These are phyloP conservation scores for Xestia rhomboidea DNA, from an alignment of 2,888 invertebrate species.

Conservation along the genomic window DNA sequence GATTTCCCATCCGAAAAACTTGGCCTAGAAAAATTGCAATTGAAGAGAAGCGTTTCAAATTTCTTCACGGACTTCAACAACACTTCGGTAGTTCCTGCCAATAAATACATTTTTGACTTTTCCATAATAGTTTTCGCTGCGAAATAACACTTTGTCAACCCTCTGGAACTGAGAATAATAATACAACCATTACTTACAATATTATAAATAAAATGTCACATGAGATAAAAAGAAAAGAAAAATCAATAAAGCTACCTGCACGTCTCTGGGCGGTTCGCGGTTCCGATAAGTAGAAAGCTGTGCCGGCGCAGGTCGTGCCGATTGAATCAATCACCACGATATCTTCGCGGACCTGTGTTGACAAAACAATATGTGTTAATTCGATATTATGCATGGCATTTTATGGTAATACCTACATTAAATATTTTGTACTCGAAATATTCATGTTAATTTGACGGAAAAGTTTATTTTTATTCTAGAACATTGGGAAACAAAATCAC, in stretches of 20 bases:
- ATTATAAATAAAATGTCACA: slow-evolving; percentile 13
- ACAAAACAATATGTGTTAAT: slow-evolving; percentile 49
- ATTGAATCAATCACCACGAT: slow-evolving; percentile 58
- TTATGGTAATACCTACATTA: not conserved
- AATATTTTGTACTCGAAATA: not conserved
- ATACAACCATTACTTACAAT: not conserved
- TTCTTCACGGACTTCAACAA: not conserved
- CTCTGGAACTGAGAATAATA: not conserved
- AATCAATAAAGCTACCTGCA: slow-evolving; percentile 56
- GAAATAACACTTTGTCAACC: not conserved
- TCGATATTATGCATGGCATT: slow-evolving; percentile 8
- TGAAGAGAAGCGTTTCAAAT: not conserved
- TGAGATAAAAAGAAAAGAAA: slow-evolving; percentile 47
- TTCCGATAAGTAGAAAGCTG: slow-evolving; percentile 58
- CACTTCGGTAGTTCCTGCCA: not conserved
- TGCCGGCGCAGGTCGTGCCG: slow-evolving; percentile 51
- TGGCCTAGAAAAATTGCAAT: not conserved
- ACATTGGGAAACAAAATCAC: not conserved
- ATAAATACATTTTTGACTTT: not conserved
- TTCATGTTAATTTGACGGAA: slow-evolving; percentile 1
- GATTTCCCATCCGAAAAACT: too few relatives aligned
- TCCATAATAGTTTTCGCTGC: not conserved
- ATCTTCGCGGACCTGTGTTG: slow-evolving; percentile 42
- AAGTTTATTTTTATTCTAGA: not conserved
- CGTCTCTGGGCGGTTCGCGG: slow-evolving; percentile 44